These are phyloP conservation scores for Stenoptilia bipunctidactyla DNA, from an alignment of 2,888 invertebrate species.

Conservation along the genomic window DNA sequence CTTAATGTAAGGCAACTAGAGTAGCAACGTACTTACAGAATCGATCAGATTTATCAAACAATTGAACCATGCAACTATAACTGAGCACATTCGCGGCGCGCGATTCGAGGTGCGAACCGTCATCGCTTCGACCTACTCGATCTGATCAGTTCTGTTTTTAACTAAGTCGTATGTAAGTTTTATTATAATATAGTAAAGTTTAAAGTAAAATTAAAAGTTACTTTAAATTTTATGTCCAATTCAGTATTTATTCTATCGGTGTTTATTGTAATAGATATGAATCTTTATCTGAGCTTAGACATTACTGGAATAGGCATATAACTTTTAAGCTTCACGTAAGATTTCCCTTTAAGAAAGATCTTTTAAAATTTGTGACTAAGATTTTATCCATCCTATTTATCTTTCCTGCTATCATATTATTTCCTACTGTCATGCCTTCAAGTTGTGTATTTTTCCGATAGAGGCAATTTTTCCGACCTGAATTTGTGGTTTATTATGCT, in stretches of 20 bases:
- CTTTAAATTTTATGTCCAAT: background rate
- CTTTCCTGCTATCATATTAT: no score
- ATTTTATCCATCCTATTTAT: no score
- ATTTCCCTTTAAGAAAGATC: background rate
- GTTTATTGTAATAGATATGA: background rate
- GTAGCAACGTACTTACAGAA: constrained; percentile 33
- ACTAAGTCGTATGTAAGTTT: constrained; percentile 31
- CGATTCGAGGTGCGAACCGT: background rate
- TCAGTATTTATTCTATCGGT: constrained; percentile 24
- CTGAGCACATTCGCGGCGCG: background rate
- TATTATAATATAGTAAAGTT: constrained; percentile 7
- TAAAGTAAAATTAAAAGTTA: background rate
- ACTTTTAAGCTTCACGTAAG: background rate
- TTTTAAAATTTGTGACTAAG: no score
- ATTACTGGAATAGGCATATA: background rate
- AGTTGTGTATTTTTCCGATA: no score
- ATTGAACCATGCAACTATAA: background rate
- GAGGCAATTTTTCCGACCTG: no score
- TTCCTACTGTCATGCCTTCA: no score
- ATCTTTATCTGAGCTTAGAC: background rate
- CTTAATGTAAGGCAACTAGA: constrained; percentile 41
- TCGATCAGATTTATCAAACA: constrained; percentile 30
- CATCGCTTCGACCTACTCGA: constrained; percentile 12
- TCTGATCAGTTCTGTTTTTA: constrained; percentile 36
- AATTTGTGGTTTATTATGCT: no score